phyloP scores from a whole-genome alignment of 2,888 invertebrate genomes.

The Catocala sponsa region DNA sequence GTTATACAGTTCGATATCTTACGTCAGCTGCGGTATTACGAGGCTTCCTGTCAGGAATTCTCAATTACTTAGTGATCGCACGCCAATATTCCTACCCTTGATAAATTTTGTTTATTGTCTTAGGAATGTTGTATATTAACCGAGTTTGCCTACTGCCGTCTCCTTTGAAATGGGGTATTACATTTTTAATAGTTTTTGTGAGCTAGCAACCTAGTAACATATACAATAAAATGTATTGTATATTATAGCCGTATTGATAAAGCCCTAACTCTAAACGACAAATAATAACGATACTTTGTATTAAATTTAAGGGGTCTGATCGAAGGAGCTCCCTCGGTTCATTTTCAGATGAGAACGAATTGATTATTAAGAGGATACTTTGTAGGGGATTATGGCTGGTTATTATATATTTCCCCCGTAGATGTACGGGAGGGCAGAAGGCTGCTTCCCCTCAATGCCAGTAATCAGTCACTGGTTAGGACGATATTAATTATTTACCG shows the following conservation, averaged over 20 bases:
- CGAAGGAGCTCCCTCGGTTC: conserved; percentile 5
- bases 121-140: too few species aligned
- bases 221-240: neutral
- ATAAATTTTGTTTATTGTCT: too few species aligned
- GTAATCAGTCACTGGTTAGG: conserved; percentile 14
- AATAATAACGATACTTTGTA: conserved; percentile 3
- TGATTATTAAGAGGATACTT: conserved; percentile 21
- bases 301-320: conserved; percentile 5
- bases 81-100: too few species aligned
- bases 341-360: conserved; percentile 17
- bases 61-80: too few species aligned
- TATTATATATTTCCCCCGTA: conserved; percentile 15
- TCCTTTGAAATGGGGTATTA: too few species aligned
- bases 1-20: neutral
- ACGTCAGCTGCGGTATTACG: neutral
- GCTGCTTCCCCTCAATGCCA: conserved; percentile 7
- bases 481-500: conserved; percentile 10
- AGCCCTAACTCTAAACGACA: neutral
- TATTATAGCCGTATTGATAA: neutral
- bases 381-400: conserved; percentile 11
- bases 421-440: neutral
- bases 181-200: too few species aligned
- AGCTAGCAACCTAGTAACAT: too few species aligned
- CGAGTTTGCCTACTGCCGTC: too few species aligned
- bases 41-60: too few species aligned